Percentiles rank a stretch among this genome's conserved stretches.
Evolutionary conservation across 2,888 invertebrate species (phyloP).

Genomic region (Apotomis betuletana): DNA sequence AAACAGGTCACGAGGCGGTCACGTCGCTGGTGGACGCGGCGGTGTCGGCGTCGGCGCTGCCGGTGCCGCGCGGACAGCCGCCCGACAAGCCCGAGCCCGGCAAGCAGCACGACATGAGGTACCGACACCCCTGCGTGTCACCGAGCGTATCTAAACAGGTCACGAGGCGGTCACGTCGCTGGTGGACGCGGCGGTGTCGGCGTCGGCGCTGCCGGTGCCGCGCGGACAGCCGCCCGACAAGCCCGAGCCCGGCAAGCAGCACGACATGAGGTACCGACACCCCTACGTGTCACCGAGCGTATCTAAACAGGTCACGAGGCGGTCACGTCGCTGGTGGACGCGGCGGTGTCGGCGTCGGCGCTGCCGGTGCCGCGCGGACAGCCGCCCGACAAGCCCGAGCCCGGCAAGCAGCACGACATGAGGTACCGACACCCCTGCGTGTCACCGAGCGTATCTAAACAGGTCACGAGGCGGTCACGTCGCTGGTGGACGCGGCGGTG

Average conservation of each 20-base stretch:
- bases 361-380: constrained; percentile 89
- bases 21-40: constrained; percentile 95
- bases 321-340: constrained; percentile 93
- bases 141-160: too few species aligned
- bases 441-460: too few species aligned
- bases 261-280: constrained; percentile 42
- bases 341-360: constrained; percentile 95
- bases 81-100: constrained; percentile 64
- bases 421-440: constrained; percentile 34
- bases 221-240: constrained; percentile 72
- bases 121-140: too few species aligned
- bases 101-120: constrained; percentile 47
- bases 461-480: constrained; percentile 94
- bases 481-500: constrained; percentile 95
- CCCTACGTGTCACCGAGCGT: too few species aligned
- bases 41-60: constrained; percentile 94
- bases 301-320: constrained; percentile 94
- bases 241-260: constrained; percentile 55
- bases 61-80: constrained; percentile 86
- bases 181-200: constrained; percentile 96
- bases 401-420: constrained; percentile 50
- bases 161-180: constrained; percentile 94
- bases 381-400: constrained; percentile 64
- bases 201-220: constrained; percentile 94
- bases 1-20: constrained; percentile 88